phyloP scores from a whole-genome alignment of 2,113 vertebrate genomes.

The Scortum barcoo region DNA sequence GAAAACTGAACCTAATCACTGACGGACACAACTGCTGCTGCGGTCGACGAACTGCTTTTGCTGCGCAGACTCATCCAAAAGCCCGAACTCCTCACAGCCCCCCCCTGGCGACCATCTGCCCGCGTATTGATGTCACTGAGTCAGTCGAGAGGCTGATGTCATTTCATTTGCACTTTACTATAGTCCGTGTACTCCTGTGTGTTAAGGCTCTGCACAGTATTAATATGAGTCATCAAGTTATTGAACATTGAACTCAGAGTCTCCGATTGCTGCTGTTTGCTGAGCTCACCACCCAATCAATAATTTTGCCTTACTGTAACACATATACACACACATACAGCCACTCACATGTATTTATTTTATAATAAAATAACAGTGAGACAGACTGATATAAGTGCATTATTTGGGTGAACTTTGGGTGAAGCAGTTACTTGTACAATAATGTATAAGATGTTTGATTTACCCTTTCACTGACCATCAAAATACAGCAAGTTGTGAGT shows the following conservation, averaged over 20 bases:
- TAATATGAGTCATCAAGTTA: constrained; percentile 25
- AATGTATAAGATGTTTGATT: background rate
- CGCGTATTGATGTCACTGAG: background rate
- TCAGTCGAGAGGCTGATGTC: constrained; percentile 7
- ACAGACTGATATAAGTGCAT: background rate
- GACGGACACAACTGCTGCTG: background rate
- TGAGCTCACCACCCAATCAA: constrained; percentile 11
- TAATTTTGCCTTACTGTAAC: background rate
- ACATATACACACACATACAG: background rate
- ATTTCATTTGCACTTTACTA: background rate
- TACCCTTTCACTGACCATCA: background rate
- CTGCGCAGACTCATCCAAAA: background rate
- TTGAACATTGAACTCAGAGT: constrained; percentile 12
- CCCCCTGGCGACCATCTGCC: background rate
- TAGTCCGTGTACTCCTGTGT: background rate
- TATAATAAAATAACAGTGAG: background rate
- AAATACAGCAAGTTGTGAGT: background rate
- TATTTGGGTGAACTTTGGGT: background rate
- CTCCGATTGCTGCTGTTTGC: constrained; percentile 7
- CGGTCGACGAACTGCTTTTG: constrained; percentile 1
- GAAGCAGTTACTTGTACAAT: background rate
- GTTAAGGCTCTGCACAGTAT: background rate
- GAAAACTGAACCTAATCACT: background rate
- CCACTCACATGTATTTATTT: no score
- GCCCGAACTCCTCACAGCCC: background rate